phyloP scores from a whole-genome alignment of 2,113 vertebrate genomes.

The Falco punctatus region DNA sequence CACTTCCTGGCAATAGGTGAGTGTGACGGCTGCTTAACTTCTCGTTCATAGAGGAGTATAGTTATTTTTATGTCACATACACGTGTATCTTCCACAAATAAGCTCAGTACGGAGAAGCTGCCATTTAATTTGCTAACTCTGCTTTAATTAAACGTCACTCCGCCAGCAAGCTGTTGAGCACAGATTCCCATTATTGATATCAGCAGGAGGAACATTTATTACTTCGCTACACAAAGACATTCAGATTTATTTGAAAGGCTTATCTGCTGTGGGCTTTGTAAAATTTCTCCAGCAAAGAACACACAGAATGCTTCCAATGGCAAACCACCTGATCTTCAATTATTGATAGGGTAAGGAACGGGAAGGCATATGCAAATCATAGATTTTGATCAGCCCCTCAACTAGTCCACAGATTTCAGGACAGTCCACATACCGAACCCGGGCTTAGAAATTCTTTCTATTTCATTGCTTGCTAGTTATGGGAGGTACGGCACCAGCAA shows the following conservation, averaged over 20 bases:
- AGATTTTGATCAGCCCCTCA: background rate
- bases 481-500: background rate
- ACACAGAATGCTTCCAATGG: background rate
- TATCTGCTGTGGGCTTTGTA: background rate
- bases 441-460: background rate
- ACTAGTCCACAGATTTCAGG: background rate
- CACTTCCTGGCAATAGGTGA: accelerated
- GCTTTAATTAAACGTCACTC: constrained; percentile 24
- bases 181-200: background rate
- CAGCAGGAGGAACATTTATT: background rate
- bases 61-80: background rate
- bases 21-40: background rate
- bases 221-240: background rate
- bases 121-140: background rate
- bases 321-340: background rate
- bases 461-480: background rate
- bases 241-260: background rate
- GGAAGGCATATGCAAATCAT: background rate
- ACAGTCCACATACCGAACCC: background rate
- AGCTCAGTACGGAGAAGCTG: background rate
- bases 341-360: background rate
- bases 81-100: background rate
- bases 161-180: background rate
- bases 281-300: background rate
- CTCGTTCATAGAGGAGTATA: background rate